Base-by-base conservation (phyloP, 2,797 vertebrate species). In the Oryzias sinensis region DNA sequence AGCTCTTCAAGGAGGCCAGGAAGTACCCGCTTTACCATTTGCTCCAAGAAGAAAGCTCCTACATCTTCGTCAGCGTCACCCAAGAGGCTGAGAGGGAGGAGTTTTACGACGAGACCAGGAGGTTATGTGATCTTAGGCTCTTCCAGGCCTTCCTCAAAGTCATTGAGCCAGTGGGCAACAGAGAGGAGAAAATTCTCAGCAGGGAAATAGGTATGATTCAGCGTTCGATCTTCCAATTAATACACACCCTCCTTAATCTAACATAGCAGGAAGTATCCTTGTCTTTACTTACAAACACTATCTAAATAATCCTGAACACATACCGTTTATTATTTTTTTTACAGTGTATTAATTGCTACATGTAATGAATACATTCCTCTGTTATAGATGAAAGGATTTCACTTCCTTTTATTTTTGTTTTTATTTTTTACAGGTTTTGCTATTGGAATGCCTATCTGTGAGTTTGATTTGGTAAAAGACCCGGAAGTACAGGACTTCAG, bases 31-130 rank as follows among this genome's bases (percentile, higher is more conserved):
- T 99, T 50, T 92, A 96, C 83, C 95, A 98, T 86, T 93, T 99
- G 80, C 94, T 99, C 77, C 97, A 99, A 74, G 97, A 98, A 87
- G 97, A 99, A 82, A 96, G 94, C 79, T 98, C 96, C 87, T 99
- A 99, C 91, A 99, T 99, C 91, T 98, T 99, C 70, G 96, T 99
- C 92, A 98, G 97, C 57, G 97, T 99, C 81, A 99, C 96, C 2
- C 97, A 93, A 66, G 97, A 99, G 87, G 97, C 97, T 6, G 97
- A 99, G 86, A 93, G 93, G 68, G 97, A 99, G 88, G 97, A 99
- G 88, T 99, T 99, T 88, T 99, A 96, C 7, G 97, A 99, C 65
- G 97, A 99, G 90, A 99, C 97, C 1, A 92, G 96, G 77, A 93
- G 97, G 73, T 90, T 99, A 70, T 99, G 97, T 49, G 97, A 99